Base-by-base conservation (phyloP, 2,888 invertebrate genomes). In the Micropterix aruncella region DNA sequence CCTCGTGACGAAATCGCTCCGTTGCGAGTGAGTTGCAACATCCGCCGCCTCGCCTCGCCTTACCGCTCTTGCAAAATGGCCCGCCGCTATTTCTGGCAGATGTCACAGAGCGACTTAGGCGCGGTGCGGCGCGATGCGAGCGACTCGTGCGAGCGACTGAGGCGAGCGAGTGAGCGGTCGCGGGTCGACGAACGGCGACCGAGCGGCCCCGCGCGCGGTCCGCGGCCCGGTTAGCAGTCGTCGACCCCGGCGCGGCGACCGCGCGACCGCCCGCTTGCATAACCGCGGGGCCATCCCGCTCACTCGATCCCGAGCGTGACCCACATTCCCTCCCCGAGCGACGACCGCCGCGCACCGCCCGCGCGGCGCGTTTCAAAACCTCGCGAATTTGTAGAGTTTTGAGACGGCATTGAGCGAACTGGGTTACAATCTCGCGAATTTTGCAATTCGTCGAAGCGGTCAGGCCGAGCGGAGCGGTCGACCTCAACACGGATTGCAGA, bases 401-500 rank as follows among this genome's bases (percentile, higher is more conserved):
- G 27, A 27, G 27, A 27, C 7, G 27, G 27, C 7, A 12, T 27
- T 12, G 12, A 12, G 27, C 12, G 27, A 27, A 27, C 27, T 27
- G 27, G n/a, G n/a, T n/a, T n/a, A n/a, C n/a, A n/a, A n/a, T n/a
- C n/a, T 14, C 38, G 38, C 5, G 38, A 5, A 4, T 38, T n/a
- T 16, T 16, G 5, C n/a, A 7, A 5, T 16, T 38, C 38, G 38
- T 15, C 38, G 7, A 4, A 45, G 42, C 44, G 38, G 42, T 42
- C 27, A 37, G 38, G 18, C 40, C 42, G 39, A 7, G 44, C 39
- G 40, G 47, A 50, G 50, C 45, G 48, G 48, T 40, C 45, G 50
- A 48, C 50, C 50, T 50, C 50, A 50, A 48, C 50, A 50, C 40
- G 46, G 50, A 44, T 50, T 50, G 39, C 39, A 37, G 43, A 43